Base-by-base conservation (phyloP, 1,140 invertebrate genomes). In the Papilio aristodemus region DNA sequence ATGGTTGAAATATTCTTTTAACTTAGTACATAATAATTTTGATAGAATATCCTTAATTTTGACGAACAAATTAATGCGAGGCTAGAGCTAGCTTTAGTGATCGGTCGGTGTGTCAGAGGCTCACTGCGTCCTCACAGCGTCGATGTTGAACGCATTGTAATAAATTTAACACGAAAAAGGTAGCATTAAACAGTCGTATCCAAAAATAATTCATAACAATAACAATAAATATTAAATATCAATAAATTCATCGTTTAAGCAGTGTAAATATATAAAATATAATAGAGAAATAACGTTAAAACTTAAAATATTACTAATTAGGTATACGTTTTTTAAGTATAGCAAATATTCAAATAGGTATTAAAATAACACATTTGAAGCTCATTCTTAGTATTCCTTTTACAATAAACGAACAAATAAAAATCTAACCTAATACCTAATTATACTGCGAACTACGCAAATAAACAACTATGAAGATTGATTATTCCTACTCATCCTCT, bases 181-280 rank as follows among this genome's bases (percentile, higher is more conserved):
- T 81, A 84, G 84, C 87, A 71, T 87, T 87, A 91, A 87, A 89
- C 79, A 88, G 79, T 83, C 79, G 80, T 84, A 89, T 91, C 86
- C 85, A 91, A 91, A 91, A 90, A 91, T 91, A 90, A 86, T 81
- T 85, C 79, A 85, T 75, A 87, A 91, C 79, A 87, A 87, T 74
- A 91, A 89, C 84, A 84, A 89, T 89, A 86, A 87, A 87, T 83
- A 85, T 87, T 72, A 80, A n/a, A 75, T 83, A 86, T 84, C 76
- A 83, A 84, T 86, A 87, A 87, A 81, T 82, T 89, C 84, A 87
- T 89, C 75, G 84, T 84, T 82, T 87, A 89, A 87, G 89, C 85
- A 87, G 78, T 91, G 86, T 91, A 90, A 88, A 90, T 87, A 91
- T 91, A 83, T 83, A 84, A 89, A 87, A 86, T 89, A 87, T 87